Evolutionary conservation across 2,797 vertebrate genomes (phyloP).

Genomic region (Poeciliopsis turneri): DNA sequence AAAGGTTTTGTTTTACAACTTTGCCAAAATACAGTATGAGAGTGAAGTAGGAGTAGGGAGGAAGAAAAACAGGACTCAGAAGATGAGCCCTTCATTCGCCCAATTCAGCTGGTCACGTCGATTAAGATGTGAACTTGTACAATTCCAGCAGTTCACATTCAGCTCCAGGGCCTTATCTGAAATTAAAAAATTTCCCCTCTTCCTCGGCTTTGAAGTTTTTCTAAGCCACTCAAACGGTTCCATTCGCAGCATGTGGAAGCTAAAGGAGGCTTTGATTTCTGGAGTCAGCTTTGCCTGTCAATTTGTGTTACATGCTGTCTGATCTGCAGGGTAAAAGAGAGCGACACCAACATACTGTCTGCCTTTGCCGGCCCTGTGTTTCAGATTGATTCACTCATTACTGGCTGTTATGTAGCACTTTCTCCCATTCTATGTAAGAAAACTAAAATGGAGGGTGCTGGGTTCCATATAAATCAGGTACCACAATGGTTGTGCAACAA

Average conservation of each 20-base stretch:
- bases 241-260: constrained; percentile 72
- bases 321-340: constrained; percentile 69
- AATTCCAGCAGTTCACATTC: constrained; percentile 79
- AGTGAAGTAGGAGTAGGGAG: constrained; percentile 19
- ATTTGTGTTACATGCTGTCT: constrained; percentile 74
- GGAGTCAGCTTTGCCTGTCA: constrained; percentile 76
- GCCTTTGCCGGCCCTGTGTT: constrained; percentile 53
- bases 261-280: constrained; percentile 79
- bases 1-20: constrained; percentile 67
- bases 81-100: constrained; percentile 73
- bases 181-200: constrained; percentile 80
- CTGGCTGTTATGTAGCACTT: constrained; percentile 39
- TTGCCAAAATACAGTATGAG: constrained; percentile 22
- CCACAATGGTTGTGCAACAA: too few species aligned
- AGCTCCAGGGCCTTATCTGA: constrained; percentile 83
- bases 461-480: too few species aligned
- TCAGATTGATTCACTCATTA: constrained; percentile 57
- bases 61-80: constrained; percentile 59
- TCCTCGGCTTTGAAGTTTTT: constrained; percentile 81
- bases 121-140: constrained; percentile 84
- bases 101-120: constrained; percentile 78
- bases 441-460: too few species aligned
- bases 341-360: constrained; percentile 55
- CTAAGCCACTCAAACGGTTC: constrained; percentile 79
- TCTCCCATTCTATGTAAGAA: too few species aligned